Evolutionary conservation across 2,888 invertebrate genomes (phyloP).

Genomic region (Apamea monoglypha): DNA sequence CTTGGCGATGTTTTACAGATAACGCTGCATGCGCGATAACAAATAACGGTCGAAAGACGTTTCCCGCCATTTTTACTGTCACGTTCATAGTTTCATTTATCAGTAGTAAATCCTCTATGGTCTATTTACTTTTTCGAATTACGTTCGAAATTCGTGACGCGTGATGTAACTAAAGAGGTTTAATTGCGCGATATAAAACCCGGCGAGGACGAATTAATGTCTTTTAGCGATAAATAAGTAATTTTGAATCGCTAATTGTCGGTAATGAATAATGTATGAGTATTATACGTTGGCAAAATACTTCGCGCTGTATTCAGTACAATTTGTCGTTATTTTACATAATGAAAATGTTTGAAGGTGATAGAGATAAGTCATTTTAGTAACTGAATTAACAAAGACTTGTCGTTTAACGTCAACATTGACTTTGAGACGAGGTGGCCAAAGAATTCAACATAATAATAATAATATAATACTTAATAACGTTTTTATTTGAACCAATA

Average conservation of each 20-base stretch:
- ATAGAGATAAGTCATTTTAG: constrained; percentile 57
- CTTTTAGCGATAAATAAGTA: constrained; percentile 69
- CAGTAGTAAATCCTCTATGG: constrained; percentile 76
- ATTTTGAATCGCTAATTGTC: constrained; percentile 71
- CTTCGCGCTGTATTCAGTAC: constrained; percentile 55
- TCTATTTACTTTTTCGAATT: constrained; percentile 81
- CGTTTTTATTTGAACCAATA: too few relatives aligned
- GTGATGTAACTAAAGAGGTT: constrained; percentile 71
- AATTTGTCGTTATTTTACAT: constrained; percentile 65
- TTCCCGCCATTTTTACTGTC: constrained; percentile 84
- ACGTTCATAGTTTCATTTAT: constrained; percentile 74
- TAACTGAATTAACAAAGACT: constrained; percentile 53
- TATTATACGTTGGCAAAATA: constrained; percentile 57
- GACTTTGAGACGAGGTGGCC: constrained; percentile 43
- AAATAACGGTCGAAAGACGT: constrained; percentile 78
- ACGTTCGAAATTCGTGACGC: constrained; percentile 77
- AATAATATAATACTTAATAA: too few relatives aligned
- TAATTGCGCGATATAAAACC: constrained; percentile 66
- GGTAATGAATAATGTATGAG: constrained; percentile 68
- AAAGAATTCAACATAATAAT: constrained; percentile 23
- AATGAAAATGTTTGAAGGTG: constrained; percentile 68
- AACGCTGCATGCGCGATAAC: constrained; percentile 80
- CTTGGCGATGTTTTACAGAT: constrained; percentile 80
- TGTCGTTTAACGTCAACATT: constrained; percentile 45
- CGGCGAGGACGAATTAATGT: constrained; percentile 64